Percentiles rank a stretch among this genome's conserved stretches.
Evolutionary conservation across 2,113 vertebrate species (phyloP).

Genomic region (Heliornis fulica): DNA sequence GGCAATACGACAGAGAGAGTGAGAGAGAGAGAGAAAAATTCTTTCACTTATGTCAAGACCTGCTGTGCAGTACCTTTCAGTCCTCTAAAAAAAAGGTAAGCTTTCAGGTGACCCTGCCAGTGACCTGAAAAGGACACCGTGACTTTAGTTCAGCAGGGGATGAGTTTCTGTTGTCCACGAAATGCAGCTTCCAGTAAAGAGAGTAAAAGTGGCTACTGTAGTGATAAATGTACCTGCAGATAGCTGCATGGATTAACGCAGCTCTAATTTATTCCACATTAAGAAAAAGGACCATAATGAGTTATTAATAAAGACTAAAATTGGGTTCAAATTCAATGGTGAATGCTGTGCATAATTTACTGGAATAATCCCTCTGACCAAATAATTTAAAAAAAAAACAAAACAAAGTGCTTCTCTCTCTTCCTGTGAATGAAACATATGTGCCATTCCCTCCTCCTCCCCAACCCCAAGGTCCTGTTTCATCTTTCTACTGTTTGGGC

Average conservation of each 20-base stretch:
- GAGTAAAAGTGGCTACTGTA: neutral
- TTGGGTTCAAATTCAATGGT: slow-evolving; percentile 24
- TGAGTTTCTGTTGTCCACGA: neutral
- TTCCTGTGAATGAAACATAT: neutral
- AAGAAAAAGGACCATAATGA: slow-evolving; percentile 43
- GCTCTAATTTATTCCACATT: slow-evolving; percentile 47
- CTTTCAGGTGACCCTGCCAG: neutral
- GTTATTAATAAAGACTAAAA: slow-evolving; percentile 55
- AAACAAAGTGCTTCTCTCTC: neutral
- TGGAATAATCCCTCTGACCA: slow-evolving; percentile 27
- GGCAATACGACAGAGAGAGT: neutral
- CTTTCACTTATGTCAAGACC: neutral
- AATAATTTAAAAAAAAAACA: neutral
- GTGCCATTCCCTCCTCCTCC: neutral
- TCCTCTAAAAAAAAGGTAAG: neutral
- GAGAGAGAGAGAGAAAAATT: neutral
- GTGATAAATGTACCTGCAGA: slow-evolving; percentile 57
- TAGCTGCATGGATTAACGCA: slow-evolving; percentile 32
- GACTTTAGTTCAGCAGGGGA: neutral
- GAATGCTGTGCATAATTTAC: slow-evolving; percentile 39
- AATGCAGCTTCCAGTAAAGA: neutral
- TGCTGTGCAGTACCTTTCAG: neutral
- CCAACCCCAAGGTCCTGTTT: neutral
- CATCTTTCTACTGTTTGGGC: neutral
- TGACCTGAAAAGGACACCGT: slow-evolving; percentile 9